Conservation (phyloP, 2,797 vertebrate genomes). For the Paedocypris micromegethes region DNA sequence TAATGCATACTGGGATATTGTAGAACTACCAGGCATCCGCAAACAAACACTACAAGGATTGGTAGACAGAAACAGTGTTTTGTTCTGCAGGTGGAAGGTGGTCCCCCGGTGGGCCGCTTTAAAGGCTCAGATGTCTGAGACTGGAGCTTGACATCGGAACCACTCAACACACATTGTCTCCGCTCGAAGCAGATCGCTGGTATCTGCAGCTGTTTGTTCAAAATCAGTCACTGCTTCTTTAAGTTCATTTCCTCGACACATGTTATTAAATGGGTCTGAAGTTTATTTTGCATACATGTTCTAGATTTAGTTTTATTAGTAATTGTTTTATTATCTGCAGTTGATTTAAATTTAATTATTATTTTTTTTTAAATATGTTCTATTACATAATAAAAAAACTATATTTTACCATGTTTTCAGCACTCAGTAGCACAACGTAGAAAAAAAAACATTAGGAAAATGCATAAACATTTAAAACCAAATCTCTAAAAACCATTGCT, state of each 20-base stretch:
- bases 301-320: too few species aligned
- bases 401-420: too few species aligned
- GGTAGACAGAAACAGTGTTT: slow-evolving; percentile 15
- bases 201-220: slow-evolving; percentile 31
- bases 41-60: slow-evolving; percentile 1
- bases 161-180: slow-evolving; percentile 32
- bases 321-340: too few species aligned
- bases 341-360: too few species aligned
- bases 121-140: slow-evolving; percentile 31
- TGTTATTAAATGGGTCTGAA: slow-evolving; percentile 3
- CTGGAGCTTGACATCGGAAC: slow-evolving; percentile 16
- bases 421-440: too few species aligned
- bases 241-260: slow-evolving; percentile 30
- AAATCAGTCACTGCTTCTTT: slow-evolving; percentile 26
- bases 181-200: slow-evolving; percentile 13
- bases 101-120: slow-evolving; percentile 19
- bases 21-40: background rate
- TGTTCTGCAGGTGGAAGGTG: slow-evolving; percentile 20
- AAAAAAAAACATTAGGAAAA: too few species aligned
- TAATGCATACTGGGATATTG: too few species aligned
- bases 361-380: too few species aligned
- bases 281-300: background rate
- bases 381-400: too few species aligned
- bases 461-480: too few species aligned
- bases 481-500: too few species aligned